A percentile compares a stretch with the other conserved stretches of the same genome.
phyloP scores from a whole-genome alignment of 2,797 vertebrate species.

The Tachyglossus aculeatus region DNA sequence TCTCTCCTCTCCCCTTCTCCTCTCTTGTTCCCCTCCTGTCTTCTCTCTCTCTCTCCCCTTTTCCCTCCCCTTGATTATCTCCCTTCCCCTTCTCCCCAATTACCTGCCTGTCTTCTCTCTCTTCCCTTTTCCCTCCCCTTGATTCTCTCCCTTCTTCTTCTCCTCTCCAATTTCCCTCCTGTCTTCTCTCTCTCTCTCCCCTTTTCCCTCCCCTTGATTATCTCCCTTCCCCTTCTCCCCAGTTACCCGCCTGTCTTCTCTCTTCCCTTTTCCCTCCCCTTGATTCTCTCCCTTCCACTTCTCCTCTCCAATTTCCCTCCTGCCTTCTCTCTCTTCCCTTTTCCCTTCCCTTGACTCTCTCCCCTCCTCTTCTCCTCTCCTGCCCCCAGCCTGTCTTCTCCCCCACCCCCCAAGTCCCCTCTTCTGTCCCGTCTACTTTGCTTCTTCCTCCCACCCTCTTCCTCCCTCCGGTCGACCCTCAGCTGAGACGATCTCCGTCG shows the following conservation, averaged over 20 bases:
- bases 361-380: background rate
- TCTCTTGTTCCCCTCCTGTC: too few species aligned
- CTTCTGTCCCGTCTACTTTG: too few species aligned
- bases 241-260: background rate
- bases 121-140: background rate
- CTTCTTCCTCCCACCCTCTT: too few species aligned
- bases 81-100: background rate
- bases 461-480: too few species aligned
- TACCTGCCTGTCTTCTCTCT: background rate
- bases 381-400: background rate
- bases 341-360: background rate
- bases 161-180: background rate
- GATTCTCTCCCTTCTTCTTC: background rate
- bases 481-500: too few species aligned
- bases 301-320: background rate
- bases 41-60: background rate
- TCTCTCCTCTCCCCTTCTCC: accelerated
- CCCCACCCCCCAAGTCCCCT: too few species aligned
- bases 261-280: background rate
- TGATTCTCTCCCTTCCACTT: background rate
- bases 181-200: background rate
- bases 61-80: accelerated
- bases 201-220: background rate
- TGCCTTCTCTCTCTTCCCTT: background rate
- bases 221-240: background rate